Evolutionary conservation across 2,888 invertebrate species (phyloP).

Genomic region (Ptychoptera albimana): DNA sequence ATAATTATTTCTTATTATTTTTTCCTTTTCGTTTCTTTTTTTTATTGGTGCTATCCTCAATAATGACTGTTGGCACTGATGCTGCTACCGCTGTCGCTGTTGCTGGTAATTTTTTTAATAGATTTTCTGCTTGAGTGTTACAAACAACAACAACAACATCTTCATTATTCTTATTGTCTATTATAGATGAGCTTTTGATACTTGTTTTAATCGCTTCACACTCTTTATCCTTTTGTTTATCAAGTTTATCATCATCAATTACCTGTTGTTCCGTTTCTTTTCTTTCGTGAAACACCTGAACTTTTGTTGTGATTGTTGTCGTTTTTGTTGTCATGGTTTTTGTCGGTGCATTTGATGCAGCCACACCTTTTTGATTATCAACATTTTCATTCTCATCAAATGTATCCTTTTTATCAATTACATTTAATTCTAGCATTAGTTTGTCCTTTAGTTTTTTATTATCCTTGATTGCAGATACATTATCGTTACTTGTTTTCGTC

Average conservation of each 20-base stretch:
- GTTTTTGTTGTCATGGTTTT: no score
- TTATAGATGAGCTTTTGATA: background rate
- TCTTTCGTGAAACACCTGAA: constrained; percentile 1
- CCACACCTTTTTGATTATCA: background rate
- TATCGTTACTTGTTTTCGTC: background rate
- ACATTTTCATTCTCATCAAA: background rate
- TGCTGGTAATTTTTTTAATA: background rate
- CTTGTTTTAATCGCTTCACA: no score
- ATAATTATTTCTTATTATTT: constrained; percentile 11
- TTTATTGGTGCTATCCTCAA: constrained; percentile 6
- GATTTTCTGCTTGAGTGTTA: background rate
- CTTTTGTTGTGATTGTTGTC: no score
- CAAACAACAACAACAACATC: background rate
- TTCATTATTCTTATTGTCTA: background rate
- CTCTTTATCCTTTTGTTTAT: constrained; percentile 1
- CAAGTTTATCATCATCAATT: constrained; percentile 9
- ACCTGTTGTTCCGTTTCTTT: constrained; percentile 7
- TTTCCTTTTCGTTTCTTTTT: constrained; percentile 13
- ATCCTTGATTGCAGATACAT: background rate
- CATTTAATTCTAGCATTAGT: constrained; percentile 10
- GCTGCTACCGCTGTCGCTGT: background rate
- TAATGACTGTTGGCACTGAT: background rate
- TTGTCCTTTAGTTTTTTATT: constrained; percentile 10
- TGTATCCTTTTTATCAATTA: constrained; percentile 3
- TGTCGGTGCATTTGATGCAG: background rate